Evolutionary conservation across 2,113 vertebrate species (phyloP).

Genomic region (Panurus biarmicus): DNA sequence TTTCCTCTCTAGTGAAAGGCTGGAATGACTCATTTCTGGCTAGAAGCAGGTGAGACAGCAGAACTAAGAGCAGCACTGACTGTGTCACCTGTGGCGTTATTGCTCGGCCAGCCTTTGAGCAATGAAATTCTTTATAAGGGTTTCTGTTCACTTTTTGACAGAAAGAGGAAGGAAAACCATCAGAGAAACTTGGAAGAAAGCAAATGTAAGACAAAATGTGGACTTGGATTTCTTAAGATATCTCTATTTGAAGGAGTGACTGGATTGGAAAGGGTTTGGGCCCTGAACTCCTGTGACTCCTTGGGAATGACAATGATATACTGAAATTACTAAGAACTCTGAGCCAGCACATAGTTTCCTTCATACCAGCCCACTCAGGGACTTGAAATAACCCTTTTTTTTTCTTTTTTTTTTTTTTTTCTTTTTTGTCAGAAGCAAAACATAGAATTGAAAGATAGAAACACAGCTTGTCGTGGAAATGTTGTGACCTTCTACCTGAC

Average conservation of each 20-base stretch:
- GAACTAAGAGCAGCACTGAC: neutral
- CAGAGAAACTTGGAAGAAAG: neutral
- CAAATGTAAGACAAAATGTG: neutral
- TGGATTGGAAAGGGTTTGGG: neutral
- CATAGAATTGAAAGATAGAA: neutral
- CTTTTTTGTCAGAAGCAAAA: neutral
- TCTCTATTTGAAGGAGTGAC: neutral
- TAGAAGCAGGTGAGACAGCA: neutral
- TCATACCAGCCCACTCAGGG: conserved; percentile 45
- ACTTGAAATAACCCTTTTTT: conserved; percentile 42
- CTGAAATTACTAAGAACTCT: conserved; percentile 8
- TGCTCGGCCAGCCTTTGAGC: neutral
- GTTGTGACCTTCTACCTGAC: conserved; percentile 11
- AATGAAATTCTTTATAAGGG: neutral
- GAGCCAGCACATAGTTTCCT: conserved; percentile 50
- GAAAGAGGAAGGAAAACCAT: neutral
- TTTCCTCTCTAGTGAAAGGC: neutral
- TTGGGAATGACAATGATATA: conserved; percentile 16
- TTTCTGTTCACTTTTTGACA: neutral
- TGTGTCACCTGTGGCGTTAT: neutral
- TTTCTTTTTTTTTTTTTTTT: neutral
- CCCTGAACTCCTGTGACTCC: neutral
- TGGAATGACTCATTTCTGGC: neutral
- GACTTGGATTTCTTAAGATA: neutral
- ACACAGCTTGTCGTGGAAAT: neutral